Percentiles rank a stretch among this genome's conserved stretches.
Evolutionary conservation across 2,888 invertebrate genomes (phyloP).

Genomic region (Trachelus iudaicus): DNA sequence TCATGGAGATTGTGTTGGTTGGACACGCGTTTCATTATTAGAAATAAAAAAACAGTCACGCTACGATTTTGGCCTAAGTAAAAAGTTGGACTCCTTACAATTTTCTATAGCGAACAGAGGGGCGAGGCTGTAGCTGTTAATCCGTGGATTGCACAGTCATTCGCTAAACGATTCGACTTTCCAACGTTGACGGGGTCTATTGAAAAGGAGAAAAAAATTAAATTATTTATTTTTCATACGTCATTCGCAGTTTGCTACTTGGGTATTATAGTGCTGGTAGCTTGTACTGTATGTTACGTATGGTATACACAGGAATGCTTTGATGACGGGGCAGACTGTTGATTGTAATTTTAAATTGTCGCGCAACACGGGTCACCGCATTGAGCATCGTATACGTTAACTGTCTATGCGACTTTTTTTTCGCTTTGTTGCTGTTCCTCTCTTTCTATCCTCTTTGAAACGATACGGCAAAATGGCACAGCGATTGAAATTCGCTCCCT

Average conservation of each 20-base stretch:
- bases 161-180: conserved; percentile 28
- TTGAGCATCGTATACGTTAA: not conserved
- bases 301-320: not conserved
- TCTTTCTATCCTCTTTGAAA: not conserved
- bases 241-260: not conserved
- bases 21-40: not conserved
- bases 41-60: not conserved
- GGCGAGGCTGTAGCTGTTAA: not conserved
- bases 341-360: not conserved
- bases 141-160: conserved; percentile 25
- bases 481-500: conserved; percentile 9
- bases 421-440: not conserved
- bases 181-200: not conserved
- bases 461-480: not conserved
- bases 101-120: not conserved
- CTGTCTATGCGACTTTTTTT: not conserved
- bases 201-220: conserved; percentile 1
- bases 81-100: not conserved
- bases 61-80: not conserved
- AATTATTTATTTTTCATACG: not conserved
- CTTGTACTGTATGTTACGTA: not conserved
- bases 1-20: not conserved
- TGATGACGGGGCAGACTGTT: not conserved
- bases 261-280: not conserved
- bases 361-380: not conserved